These are phyloP conservation scores for Ectemnius lituratus DNA, from an alignment of 2,888 invertebrate genomes.

Conservation along the genomic window DNA sequence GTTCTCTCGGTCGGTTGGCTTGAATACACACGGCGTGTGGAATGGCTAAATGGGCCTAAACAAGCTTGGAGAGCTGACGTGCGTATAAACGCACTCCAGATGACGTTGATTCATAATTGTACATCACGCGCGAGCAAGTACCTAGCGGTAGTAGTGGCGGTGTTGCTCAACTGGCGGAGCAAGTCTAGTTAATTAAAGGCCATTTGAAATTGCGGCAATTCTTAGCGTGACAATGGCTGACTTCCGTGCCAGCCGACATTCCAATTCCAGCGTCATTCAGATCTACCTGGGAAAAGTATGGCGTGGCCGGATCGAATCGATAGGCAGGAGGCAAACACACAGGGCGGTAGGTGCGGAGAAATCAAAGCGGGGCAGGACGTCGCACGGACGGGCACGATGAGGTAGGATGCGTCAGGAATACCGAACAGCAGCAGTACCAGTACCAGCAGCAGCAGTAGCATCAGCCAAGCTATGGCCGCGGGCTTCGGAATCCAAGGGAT, in stretches of 20 bases:
- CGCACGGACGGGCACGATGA: slow-evolving; percentile 20
- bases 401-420: slow-evolving; percentile 18
- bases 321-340: not conserved
- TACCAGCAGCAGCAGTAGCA: not conserved
- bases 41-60: slow-evolving; percentile 17
- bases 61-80: slow-evolving; percentile 12
- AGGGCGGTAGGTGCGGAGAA: not conserved
- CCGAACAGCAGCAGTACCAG: not conserved
- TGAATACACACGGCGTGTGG: not conserved
- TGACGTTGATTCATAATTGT: slow-evolving; percentile 27
- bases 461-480: slow-evolving; percentile 7
- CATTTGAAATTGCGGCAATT: too few species aligned
- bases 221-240: too few species aligned
- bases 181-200: slow-evolving; percentile 10
- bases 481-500: slow-evolving; percentile 2
- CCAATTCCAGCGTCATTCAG: too few species aligned
- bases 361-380: slow-evolving; percentile 9
- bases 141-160: not conserved
- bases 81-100: slow-evolving; percentile 16
- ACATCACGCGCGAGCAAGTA: not conserved
- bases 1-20: not conserved
- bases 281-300: too few species aligned
- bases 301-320: too few species aligned
- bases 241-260: too few species aligned
- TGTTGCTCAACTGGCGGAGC: not conserved